Evolutionary conservation across 23 tunicate genomes (phyloP), one percentile per base, ranked within the genome.

Genomic region (Pegea sp.): DNA sequence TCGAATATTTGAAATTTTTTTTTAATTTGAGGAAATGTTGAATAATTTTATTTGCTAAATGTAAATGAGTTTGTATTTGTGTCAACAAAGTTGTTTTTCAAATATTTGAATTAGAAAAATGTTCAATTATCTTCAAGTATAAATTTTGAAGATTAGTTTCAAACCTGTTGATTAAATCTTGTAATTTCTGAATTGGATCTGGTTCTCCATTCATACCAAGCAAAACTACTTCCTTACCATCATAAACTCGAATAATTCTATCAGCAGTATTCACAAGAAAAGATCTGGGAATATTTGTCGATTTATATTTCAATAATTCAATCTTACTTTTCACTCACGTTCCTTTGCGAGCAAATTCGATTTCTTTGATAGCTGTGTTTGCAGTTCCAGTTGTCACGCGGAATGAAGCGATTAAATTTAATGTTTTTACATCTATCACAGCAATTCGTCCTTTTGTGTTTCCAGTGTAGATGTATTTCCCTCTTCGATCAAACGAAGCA

Each of bases 221-320:
- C 76, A 68, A 68, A n/a, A 84, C 48, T 31, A 84, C 95, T 58
- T 84, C 95, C 20, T 76, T 69, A 33, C 96, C 72, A 33, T 87
- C 96, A 53, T 87, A 87, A 29, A 87, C 96, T 24, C 96, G 51
- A 32, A 87, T 87, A 3, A 87, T 61, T 48, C 96, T 42, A 49
- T 87, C 96, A 21, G 88, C 88, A 0, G 96, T 75, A 64, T 87
- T 87, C 33, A 87, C 96, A 1, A 87, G 61, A 44, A 87, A 87
- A 56, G 67, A 69, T 8, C 67, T 67, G 28, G 19, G 21, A 51
- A 8, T 51, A 51, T 11, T 51, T 19, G 19, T n/a, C 18, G 8
- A 51, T 8, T 19, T 21, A 7, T 51, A 18, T 51, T 16, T 11
- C 8, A 8, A 8, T 8, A 11, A 7, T 18, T 18, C 11, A n/a